Evolutionary conservation across 2,113 vertebrate genomes (phyloP), one percentile per base, ranked within the genome.

Genomic region (Etheostoma spectabile): DNA sequence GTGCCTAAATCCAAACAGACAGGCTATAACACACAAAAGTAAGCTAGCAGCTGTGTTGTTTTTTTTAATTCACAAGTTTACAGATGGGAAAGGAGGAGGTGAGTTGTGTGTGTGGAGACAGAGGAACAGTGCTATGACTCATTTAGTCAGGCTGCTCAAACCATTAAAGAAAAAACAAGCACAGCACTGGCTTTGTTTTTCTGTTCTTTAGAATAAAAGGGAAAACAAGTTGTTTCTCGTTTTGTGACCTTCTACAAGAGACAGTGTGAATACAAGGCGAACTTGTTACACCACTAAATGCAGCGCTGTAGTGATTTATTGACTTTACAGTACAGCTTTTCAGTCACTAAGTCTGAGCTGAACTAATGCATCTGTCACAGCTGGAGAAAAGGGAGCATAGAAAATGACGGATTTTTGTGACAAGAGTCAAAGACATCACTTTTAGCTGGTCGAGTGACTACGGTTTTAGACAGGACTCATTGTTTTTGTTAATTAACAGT

Each of bases 111-210:
- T 91, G 45, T 74, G 61, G 63, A 86, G 69, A 83, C 56, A 45
- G 70, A 52, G 53, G 76, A 89, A 83, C 77, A 88, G 75, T 78
- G 69, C 63, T 45, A 27, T 87, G 88, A 91, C 62, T 80, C 83
- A 87, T 57, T 52, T 68, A 76, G 64, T 22, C 0, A 11, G 67
- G 67, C 16, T 3, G 1, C 56, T 53, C 13, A 66, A 33, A 63
- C 24, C 42, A 72, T 74, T 62, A 52, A 66, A 30, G 30, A 71
- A 64, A 19, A 38, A 71, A 82, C 62, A 82, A 62, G 62, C 14
- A 15, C 12, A 19, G 35, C 30, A 56, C 27, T 35, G 42, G 13
- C 19, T 76, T 46, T 5, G 8, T 24, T 45, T 52, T 45, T 59
- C 45, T 64, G 27, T 53, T 57, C 55, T n/a, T 35, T 53, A 13